Evolutionary conservation across 1,140 invertebrate genomes (phyloP), one percentile per base, ranked within the genome.

Genomic region (Drosophila pallidifrons): DNA sequence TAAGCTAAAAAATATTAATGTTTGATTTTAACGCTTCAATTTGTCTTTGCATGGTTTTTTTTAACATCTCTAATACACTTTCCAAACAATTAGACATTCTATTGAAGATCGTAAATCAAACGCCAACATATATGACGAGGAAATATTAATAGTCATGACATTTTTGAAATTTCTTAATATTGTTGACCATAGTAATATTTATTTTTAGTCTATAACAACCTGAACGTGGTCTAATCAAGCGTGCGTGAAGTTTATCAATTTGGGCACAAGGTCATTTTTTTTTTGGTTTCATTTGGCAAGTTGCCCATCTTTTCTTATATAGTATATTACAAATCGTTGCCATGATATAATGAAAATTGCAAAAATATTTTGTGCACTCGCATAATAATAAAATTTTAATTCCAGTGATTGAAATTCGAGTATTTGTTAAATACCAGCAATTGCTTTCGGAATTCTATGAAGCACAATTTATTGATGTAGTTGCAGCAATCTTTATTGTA

Each of bases 201-300:
- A 51, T 63, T 51, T 63, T 28, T 41, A 47, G 16, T n/a, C 15
- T 46, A 38, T 28, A n/a, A 43, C 25, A 38, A 47, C 25, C 38
- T 69, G 49, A 38, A 47, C 35, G 35, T 41, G 54, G 59, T 52
- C 49, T 63, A 70, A 70, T 70, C 54, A 66, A 49, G 46, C 61
- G 52, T 70, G 67, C 58, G 25, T 70, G 25, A 2, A 63, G 30
- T 46, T 67, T 46, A 68, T 74, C 55, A 74, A 61, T 61, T 69
- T 74, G 57, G 47, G 28, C 65, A 73, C 70, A 73, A 68, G 70
- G 70, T 54, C 52, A 16, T 20, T 52, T 38, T 8, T 28, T 16
- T 32, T 55, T 70, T 55, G 20, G 20, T 54, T 49, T 32, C 3
- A 5, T 25, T 65, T 66, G 67, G 68, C 68, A 16, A 20, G 1